phyloP scores from a whole-genome alignment of 2,113 vertebrate genomes.

The Gambusia holbrooki region DNA sequence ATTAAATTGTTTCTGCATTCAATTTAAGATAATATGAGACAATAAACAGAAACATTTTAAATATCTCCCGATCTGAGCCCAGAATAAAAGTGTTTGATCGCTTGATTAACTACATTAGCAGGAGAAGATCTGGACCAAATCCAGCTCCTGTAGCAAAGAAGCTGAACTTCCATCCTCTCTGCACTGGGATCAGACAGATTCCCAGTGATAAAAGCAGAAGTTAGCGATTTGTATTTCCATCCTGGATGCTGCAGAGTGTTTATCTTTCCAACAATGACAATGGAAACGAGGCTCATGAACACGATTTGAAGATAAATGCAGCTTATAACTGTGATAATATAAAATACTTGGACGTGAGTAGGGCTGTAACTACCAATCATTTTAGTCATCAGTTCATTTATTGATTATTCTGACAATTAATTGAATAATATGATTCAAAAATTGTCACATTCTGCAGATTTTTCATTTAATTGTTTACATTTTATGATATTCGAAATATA shows the following conservation, averaged over 20 bases:
- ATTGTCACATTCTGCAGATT: no score
- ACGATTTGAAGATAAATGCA: background rate
- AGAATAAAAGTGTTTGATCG: background rate
- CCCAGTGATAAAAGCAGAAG: background rate
- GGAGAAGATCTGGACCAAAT: background rate
- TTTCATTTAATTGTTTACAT: no score
- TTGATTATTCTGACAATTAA: no score
- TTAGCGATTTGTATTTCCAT: background rate
- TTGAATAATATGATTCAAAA: no score
- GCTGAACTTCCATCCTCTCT: background rate
- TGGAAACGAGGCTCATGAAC: background rate
- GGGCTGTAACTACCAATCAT: no score
- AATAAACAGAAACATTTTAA: background rate
- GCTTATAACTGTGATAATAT: no score
- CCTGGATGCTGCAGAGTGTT: background rate
- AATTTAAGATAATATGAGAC: no score
- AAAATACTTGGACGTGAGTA: no score
- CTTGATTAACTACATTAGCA: background rate
- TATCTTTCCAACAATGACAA: background rate
- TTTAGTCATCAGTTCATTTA: no score
- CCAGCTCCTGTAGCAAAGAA: background rate
- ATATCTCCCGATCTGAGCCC: no score
- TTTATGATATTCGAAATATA: no score
- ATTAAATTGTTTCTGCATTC: background rate
- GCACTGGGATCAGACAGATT: background rate